Percentiles rank a stretch among this genome's conserved stretches.
Conservation (phyloP, 2,888 invertebrate genomes). For the Archips xylosteana region DNA sequence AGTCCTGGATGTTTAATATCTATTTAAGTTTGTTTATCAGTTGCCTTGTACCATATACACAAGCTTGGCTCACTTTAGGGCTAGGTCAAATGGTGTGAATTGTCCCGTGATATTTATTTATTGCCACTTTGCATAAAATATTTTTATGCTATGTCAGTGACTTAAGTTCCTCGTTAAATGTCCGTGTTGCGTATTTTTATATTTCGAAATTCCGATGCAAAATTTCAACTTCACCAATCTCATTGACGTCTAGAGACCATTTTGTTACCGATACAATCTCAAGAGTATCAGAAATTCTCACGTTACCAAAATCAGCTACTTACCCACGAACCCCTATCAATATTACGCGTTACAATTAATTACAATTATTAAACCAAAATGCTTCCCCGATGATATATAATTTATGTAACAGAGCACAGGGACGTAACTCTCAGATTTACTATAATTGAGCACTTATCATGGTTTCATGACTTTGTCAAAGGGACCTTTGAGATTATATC, state of each 20-base stretch:
- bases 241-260: not conserved
- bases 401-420: constrained; percentile 35
- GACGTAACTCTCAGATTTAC: constrained; percentile 30
- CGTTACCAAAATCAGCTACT: not conserved
- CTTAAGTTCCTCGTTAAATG: no score
- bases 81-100: no score
- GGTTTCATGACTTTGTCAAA: constrained; percentile 27
- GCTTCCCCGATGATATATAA: constrained; percentile 46
- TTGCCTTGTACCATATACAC: no score
- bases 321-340: not conserved
- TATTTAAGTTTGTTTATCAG: no score
- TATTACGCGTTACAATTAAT: constrained; percentile 11
- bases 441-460: constrained; percentile 39
- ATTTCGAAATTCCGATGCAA: no score
- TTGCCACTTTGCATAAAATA: no score
- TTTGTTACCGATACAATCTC: not conserved
- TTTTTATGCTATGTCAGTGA: no score
- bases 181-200: no score
- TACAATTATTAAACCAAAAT: constrained; percentile 41
- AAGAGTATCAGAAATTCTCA: not conserved
- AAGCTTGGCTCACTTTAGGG: no score
- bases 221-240: no score
- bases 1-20: no score
- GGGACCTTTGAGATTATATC: constrained; percentile 37
- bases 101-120: no score